These are phyloP conservation scores for Oreochromis spilurus DNA, from an alignment of 2,113 vertebrate species.

Conservation along the genomic window DNA sequence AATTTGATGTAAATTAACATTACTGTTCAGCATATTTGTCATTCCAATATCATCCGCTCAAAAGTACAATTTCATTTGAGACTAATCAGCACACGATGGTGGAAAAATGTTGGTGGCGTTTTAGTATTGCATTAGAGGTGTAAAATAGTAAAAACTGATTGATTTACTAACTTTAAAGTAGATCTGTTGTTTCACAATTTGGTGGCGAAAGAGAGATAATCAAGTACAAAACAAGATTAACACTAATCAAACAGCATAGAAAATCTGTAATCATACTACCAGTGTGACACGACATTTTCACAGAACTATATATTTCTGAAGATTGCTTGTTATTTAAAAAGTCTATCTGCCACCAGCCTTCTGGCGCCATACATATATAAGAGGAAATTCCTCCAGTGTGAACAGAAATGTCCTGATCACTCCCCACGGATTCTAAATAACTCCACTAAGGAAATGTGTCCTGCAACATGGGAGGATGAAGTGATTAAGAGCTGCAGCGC, in stretches of 20 bases:
- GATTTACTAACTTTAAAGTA: not conserved
- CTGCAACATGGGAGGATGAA: not conserved
- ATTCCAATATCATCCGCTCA: not conserved
- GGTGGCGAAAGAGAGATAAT: not conserved
- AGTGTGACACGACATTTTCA: not conserved
- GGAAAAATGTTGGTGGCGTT: not conserved
- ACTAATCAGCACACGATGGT: not conserved
- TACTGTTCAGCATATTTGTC: not conserved
- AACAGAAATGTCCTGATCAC: not conserved
- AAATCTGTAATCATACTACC: not conserved
- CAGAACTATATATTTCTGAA: not conserved
- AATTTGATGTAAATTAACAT: not conserved
- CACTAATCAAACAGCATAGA: not conserved
- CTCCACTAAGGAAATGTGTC: not conserved
- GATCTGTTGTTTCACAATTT: not conserved
- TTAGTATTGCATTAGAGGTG: not conserved
- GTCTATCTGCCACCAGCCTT: not conserved
- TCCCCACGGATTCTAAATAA: not conserved
- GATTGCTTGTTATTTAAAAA: not conserved
- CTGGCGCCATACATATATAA: not conserved
- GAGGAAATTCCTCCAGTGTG: conserved; percentile 15
- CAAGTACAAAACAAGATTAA: not conserved
- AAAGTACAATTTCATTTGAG: not conserved
- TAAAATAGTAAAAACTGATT: not conserved
- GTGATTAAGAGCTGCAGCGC: conserved; percentile 11